phyloP scores from a whole-genome alignment of 2,113 vertebrate genomes.

The Hipposideros armiger region DNA sequence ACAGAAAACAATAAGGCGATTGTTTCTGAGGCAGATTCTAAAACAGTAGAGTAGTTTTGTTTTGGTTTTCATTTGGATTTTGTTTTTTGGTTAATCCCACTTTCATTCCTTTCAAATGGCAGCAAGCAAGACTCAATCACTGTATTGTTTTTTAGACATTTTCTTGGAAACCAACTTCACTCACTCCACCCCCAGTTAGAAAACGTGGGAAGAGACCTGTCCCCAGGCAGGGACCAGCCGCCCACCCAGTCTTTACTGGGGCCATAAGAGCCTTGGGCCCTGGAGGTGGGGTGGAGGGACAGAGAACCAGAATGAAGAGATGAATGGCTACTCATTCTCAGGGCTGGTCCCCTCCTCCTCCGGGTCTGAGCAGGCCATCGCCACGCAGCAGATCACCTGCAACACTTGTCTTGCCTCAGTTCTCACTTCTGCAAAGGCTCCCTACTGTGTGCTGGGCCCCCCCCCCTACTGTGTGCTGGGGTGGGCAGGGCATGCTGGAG shows the following conservation, averaged over 20 bases:
- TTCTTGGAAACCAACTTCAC: slow-evolving; percentile 31
- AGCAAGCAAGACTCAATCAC: slow-evolving; percentile 48
- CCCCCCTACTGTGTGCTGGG: background rate
- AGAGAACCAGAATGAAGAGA: background rate
- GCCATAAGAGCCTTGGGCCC: background rate
- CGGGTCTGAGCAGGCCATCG: background rate
- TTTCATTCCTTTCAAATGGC: slow-evolving; percentile 83
- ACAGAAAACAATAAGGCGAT: slow-evolving; percentile 50
- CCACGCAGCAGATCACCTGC: background rate
- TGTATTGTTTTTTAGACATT: slow-evolving; percentile 53
- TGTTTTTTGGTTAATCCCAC: slow-evolving; percentile 75
- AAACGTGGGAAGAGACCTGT: slow-evolving; percentile 16
- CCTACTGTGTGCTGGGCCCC: background rate
- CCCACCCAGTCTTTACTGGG: background rate
- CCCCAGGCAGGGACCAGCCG: background rate
- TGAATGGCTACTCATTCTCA: background rate
- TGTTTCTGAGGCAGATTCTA: slow-evolving; percentile 60
- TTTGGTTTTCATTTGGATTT: slow-evolving; percentile 68
- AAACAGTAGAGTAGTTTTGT: slow-evolving; percentile 73
- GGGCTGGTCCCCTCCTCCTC: background rate
- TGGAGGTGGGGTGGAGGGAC: background rate
- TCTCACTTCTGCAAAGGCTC: background rate
- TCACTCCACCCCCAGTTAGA: background rate
- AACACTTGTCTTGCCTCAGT: background rate
- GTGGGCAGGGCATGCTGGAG: background rate